A percentile compares a stretch with the other conserved stretches of the same genome.
Evolutionary conservation across 2,797 vertebrate species (phyloP).

Genomic region (Bucorvus abyssinicus): DNA sequence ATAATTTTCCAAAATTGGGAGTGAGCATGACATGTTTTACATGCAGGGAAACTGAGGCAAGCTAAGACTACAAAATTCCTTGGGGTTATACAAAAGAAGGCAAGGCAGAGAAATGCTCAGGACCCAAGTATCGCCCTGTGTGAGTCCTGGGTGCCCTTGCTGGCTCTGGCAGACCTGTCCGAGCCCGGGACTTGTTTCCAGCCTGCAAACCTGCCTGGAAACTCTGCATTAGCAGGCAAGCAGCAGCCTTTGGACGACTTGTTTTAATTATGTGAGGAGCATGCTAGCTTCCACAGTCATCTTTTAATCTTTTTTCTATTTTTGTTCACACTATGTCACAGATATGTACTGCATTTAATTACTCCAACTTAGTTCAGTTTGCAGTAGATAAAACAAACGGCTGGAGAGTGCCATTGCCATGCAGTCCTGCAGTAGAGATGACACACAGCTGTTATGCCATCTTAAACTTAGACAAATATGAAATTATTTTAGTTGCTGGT

Average conservation of each 20-base stretch:
- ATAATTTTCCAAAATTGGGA: neutral
- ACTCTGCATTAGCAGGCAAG: neutral
- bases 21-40: neutral
- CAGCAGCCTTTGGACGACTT: slow-evolving; percentile 42
- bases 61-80: accelerated
- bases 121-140: accelerated
- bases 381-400: neutral
- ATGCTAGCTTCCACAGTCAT: slow-evolving; percentile 50
- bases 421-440: neutral
- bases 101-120: neutral
- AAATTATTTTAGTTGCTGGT: neutral
- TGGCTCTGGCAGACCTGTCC: neutral
- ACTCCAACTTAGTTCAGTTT: neutral
- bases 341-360: neutral
- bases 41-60: neutral
- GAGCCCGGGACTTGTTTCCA: neutral
- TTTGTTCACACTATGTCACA: slow-evolving; percentile 51
- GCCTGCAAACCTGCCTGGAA: neutral
- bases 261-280: slow-evolving; percentile 57
- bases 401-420: neutral
- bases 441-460: neutral
- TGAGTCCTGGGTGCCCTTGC: neutral
- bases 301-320: slow-evolving; percentile 46
- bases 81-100: neutral
- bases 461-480: neutral